A percentile compares a stretch with the other conserved stretches of the same genome.
Evolutionary conservation across 1,140 invertebrate species (phyloP).

Genomic region (Caenorhabditis remanei): DNA sequence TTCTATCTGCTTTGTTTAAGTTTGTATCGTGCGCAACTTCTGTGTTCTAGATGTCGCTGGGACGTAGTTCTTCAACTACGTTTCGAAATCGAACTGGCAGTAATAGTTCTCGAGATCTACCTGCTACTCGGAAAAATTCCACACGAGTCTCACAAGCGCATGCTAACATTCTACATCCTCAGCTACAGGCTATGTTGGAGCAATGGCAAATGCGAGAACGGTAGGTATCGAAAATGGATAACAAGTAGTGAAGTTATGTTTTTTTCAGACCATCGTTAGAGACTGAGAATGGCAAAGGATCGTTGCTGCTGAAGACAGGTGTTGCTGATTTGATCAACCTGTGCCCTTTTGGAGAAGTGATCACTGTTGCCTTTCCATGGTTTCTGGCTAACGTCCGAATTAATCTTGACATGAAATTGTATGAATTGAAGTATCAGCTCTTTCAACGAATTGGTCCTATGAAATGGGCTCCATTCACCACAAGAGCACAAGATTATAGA

Average conservation of each 20-base stretch:
- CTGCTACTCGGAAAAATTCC: not conserved
- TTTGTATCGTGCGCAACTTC: no score
- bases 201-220: constrained; percentile 40
- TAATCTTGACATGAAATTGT: not conserved
- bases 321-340: not conserved
- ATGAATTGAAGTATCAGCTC: constrained; percentile 31
- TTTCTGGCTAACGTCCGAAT: constrained; percentile 39
- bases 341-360: constrained; percentile 17
- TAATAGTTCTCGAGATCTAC: constrained; percentile 8
- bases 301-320: not conserved
- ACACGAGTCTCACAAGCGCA: not conserved
- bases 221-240: constrained; percentile 5
- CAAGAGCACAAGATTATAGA: constrained; percentile 46
- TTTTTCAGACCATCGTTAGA: constrained; percentile 23
- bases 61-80: constrained; percentile 7
- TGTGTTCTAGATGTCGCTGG: constrained; percentile 21
- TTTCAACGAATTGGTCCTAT: constrained; percentile 29
- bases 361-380: constrained; percentile 56
- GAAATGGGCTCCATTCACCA: not conserved
- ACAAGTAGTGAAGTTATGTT: not conserved
- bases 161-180: constrained; percentile 24
- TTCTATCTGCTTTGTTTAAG: not conserved
- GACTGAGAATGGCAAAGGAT: constrained; percentile 43
- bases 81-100: constrained; percentile 30
- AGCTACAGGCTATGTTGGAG: constrained; percentile 23